Evolutionary conservation across 2,113 vertebrate species (phyloP).

Genomic region (Cyanistes caeruleus): DNA sequence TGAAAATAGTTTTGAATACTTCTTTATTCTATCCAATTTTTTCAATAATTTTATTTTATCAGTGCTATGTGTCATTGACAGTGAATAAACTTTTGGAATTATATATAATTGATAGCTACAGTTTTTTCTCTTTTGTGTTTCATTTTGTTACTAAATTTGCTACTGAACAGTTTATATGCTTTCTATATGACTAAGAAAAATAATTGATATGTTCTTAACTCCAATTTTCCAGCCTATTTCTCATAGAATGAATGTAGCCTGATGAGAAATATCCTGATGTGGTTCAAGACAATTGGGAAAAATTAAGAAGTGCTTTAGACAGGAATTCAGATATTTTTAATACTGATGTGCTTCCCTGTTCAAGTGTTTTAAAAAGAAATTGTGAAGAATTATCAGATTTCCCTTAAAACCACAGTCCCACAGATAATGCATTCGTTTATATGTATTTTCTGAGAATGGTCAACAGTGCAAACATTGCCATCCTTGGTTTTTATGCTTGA

Average conservation of each 20-base stretch:
- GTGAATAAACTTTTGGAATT: not conserved
- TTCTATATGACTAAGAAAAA: not conserved
- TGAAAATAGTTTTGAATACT: not conserved
- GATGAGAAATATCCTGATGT: not conserved
- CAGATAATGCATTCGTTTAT: not conserved
- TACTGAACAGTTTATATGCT: not conserved
- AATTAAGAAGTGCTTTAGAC: not conserved
- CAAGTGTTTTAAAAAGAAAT: not conserved
- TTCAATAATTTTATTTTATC: not conserved
- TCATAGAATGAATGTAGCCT: constrained; percentile 47
- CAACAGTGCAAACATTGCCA: not conserved
- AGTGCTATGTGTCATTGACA: not conserved
- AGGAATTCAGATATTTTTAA: not conserved
- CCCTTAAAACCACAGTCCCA: not conserved
- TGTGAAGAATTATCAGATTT: constrained; percentile 29
- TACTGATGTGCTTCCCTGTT: not conserved
- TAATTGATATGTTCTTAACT: not conserved
- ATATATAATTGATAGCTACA: not conserved
- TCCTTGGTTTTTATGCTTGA: not conserved
- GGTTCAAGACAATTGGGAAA: not conserved
- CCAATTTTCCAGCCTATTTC: constrained; percentile 74
- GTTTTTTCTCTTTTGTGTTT: not conserved
- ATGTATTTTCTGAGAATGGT: not conserved
- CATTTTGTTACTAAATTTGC: not conserved
- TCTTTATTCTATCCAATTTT: not conserved